These are phyloP conservation scores for Dicranocentrus wangi DNA, from an alignment of 2,888 invertebrate genomes.

Conservation along the genomic window DNA sequence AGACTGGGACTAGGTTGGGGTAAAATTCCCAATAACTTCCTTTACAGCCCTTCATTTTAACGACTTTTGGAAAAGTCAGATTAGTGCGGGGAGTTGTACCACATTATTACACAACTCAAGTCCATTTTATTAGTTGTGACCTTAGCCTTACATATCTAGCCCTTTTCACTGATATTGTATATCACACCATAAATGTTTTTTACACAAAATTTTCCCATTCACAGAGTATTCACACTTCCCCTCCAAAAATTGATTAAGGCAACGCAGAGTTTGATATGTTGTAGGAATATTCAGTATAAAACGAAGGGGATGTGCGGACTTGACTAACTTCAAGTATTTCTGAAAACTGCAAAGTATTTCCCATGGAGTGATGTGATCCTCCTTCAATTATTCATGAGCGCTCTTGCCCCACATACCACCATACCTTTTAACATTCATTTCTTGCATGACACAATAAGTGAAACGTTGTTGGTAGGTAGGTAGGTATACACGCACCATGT, in stretches of 20 bases:
- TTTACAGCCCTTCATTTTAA: background rate
- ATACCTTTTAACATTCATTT: slow-evolving; percentile 21
- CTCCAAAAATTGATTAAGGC: background rate
- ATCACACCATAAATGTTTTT: background rate
- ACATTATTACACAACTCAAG: background rate
- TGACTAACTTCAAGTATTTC: background rate
- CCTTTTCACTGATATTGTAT: background rate
- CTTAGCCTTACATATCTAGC: slow-evolving; percentile 10
- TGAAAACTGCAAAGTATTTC: background rate
- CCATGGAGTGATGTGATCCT: background rate
- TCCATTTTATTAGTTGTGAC: slow-evolving; percentile 2
- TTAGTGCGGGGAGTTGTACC: background rate
- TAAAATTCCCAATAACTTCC: background rate
- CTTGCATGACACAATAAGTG: slow-evolving; percentile 8
- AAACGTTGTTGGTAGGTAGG: background rate
- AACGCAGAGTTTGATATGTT: slow-evolving; percentile 15
- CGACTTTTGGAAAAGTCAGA: background rate
- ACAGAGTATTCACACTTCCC: background rate
- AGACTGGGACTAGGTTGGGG: background rate
- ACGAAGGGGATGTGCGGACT: too few species aligned
- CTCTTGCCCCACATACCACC: background rate
- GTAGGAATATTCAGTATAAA: background rate
- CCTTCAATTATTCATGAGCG: slow-evolving; percentile 3
- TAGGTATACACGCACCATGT: background rate
- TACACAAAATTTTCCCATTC: background rate